These are phyloP conservation scores for Reinhardtius hippoglossoides DNA, from an alignment of 2,113 vertebrate genomes.

Conservation along the genomic window DNA sequence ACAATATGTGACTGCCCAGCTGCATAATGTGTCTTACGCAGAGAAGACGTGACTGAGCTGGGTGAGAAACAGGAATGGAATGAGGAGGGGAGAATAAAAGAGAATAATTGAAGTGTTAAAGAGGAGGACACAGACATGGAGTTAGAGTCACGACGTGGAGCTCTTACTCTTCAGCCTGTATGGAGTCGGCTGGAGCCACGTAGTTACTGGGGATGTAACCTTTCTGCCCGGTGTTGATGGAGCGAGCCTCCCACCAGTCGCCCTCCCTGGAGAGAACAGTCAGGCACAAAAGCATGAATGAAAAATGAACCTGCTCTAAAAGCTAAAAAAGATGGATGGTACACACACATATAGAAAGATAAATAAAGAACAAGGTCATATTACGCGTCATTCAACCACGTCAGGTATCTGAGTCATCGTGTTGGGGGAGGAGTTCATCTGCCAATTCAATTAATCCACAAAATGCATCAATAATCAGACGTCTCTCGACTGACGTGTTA, in stretches of 20 bases:
- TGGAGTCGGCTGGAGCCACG: slow-evolving; percentile 97
- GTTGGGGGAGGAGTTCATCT: neutral
- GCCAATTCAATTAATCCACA: neutral
- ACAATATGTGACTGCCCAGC: neutral
- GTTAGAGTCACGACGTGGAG: neutral
- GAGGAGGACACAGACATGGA: neutral
- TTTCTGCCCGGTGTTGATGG: slow-evolving; percentile 96
- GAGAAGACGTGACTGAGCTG: slow-evolving; percentile 3
- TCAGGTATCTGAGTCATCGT: neutral
- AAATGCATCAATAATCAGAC: neutral
- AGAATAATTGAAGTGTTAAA: neutral
- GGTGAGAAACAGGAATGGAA: slow-evolving; percentile 3
- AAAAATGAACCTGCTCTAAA: slow-evolving; percentile 11
- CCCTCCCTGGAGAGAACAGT: slow-evolving; percentile 63
- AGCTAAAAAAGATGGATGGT: neutral
- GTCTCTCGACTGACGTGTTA: no score
- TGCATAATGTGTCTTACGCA: slow-evolving; percentile 17
- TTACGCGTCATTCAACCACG: slow-evolving; percentile 2
- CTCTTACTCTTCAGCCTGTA: slow-evolving; percentile 98
- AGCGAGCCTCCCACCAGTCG: slow-evolving; percentile 99
- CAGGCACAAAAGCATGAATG: neutral
- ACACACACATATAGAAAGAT: neutral
- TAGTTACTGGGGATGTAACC: slow-evolving; percentile 99
- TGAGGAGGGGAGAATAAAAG: neutral
- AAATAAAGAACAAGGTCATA: neutral